Conservation (phyloP, 2,113 vertebrate genomes). For the Sturnus vulgaris region DNA sequence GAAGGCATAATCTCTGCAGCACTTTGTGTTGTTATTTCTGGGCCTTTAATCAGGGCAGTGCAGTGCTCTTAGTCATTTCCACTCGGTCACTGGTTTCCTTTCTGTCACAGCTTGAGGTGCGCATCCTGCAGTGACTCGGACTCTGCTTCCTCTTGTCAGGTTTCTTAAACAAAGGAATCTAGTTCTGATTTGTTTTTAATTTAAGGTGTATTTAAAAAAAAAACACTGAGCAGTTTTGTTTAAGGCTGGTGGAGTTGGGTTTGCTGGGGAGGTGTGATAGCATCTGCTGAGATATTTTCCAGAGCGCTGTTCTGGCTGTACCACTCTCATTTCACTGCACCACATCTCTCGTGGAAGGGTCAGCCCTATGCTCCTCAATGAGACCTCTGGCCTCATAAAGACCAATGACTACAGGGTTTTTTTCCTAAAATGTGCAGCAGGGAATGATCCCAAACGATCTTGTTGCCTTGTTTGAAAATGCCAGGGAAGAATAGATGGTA, state of each 20-base stretch:
- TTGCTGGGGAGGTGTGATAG: background rate
- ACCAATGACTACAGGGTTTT: background rate
- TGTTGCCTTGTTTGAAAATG: background rate
- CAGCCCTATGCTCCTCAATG: background rate
- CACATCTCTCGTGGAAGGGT: background rate
- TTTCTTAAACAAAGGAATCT: conserved; percentile 11
- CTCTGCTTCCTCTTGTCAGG: conserved; percentile 47
- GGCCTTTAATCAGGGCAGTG: conserved; percentile 38
- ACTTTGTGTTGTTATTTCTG: background rate
- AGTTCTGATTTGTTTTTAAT: background rate
- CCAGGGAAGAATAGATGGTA: background rate
- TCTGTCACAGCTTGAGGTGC: background rate
- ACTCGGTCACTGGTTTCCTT: conserved; percentile 16
- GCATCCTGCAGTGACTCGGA: conserved; percentile 18
- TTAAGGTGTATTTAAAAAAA: background rate
- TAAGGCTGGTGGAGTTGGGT: background rate
- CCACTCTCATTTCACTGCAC: background rate
- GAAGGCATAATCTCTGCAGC: background rate
- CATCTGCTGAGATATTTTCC: background rate
- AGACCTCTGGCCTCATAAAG: background rate
- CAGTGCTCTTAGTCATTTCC: conserved; percentile 48
- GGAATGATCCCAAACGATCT: background rate
- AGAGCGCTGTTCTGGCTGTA: background rate
- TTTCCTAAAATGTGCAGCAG: background rate
- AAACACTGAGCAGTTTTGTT: background rate